A percentile compares a stretch with the other conserved stretches of the same genome.
These are phyloP conservation scores for Xanthorhoe spadicearia DNA, from an alignment of 2,888 invertebrate species.

Conservation along the genomic window DNA sequence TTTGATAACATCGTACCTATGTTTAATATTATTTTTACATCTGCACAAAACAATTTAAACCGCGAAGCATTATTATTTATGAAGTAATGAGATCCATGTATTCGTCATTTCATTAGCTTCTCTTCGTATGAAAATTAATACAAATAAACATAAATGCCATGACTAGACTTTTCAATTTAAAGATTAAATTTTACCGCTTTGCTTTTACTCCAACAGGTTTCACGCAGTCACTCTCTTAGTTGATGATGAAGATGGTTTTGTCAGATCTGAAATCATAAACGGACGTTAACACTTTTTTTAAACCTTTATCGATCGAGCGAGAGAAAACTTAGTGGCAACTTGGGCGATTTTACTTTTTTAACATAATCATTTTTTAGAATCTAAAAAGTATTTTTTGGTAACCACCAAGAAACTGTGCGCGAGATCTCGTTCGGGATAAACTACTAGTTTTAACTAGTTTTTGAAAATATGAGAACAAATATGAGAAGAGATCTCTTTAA, in stretches of 20 bases:
- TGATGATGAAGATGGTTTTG: background rate
- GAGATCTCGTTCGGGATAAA: no score
- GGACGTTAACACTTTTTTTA: background rate
- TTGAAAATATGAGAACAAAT: no score
- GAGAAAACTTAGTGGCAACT: no score
- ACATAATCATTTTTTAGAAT: no score
- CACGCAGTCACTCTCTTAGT: background rate
- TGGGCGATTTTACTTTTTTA: no score
- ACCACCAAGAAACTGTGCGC: no score
- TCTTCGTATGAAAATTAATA: background rate
- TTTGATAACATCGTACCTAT: no score
- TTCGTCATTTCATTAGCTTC: background rate
- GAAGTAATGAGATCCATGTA: background rate
- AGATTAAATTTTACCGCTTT: background rate
- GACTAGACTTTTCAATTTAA: background rate
- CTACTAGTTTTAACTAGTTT: no score
- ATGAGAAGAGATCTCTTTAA: no score
- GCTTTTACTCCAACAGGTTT: no score
- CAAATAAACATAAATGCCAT: background rate
- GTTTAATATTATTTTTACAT: conserved; percentile 1
- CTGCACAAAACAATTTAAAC: background rate
- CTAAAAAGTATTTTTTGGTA: no score
- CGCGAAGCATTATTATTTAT: background rate
- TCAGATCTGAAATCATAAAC: background rate
- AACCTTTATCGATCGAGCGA: background rate